phyloP scores from a whole-genome alignment of 2,797 vertebrate species.

The Alca torda region DNA sequence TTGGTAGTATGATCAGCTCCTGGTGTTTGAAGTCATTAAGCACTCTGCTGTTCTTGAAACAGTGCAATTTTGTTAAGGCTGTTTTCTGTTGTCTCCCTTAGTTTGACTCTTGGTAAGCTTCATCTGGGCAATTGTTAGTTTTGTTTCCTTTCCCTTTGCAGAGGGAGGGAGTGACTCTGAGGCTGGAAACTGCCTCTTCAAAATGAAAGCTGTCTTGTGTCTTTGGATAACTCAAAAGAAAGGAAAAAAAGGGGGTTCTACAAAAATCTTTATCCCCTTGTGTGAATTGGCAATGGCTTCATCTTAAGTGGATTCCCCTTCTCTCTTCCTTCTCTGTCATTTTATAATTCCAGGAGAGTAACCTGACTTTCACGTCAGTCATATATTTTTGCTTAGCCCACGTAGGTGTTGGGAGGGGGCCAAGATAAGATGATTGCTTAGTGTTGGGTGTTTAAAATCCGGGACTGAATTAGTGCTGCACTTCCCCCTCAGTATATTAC shows the following conservation, averaged over 20 bases:
- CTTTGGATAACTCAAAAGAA: background rate
- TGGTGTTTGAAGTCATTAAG: background rate
- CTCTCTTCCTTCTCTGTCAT: background rate
- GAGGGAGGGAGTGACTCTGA: background rate
- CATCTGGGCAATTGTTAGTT: background rate
- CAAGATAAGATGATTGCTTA: background rate
- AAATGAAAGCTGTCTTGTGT: background rate
- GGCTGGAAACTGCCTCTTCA: background rate
- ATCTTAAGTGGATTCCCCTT: background rate
- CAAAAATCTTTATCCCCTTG: background rate
- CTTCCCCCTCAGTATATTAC: background rate
- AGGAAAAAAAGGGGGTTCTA: fast-evolving
- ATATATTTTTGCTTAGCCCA: background rate
- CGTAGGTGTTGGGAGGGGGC: background rate
- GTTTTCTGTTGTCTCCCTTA: background rate
- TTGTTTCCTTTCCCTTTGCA: background rate
- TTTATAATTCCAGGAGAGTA: background rate
- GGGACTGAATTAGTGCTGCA: background rate
- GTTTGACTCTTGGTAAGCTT: background rate
- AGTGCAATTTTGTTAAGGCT: background rate
- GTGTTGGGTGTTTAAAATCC: background rate
- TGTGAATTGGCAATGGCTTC: background rate
- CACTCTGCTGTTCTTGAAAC: background rate
- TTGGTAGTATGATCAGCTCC: background rate
- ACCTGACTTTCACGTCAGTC: background rate